These are phyloP conservation scores for Stylophora pistillata DNA, from an alignment of 64 coral and sea anemone genomes.

Conservation along the genomic window DNA sequence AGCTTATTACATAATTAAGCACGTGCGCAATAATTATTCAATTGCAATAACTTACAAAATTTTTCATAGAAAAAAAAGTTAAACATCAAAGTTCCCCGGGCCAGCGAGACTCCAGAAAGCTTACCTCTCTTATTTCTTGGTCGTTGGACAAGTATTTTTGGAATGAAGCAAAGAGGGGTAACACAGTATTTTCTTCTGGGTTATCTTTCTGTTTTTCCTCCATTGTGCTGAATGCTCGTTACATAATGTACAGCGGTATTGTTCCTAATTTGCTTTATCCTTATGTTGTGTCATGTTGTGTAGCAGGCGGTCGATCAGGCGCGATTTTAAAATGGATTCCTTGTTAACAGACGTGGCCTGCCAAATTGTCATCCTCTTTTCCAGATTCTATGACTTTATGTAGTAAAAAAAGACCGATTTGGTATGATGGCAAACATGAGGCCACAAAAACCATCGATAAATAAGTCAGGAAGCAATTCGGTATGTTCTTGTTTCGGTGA, in stretches of 20 bases:
- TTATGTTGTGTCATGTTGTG: no score
- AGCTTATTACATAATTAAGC: no score
- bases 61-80: no score
- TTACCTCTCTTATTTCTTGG: conserved; percentile 88
- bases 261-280: background rate
- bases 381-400: background rate
- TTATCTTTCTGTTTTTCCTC: conserved; percentile 12
- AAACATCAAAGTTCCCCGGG: background rate
- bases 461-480: background rate
- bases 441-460: background rate
- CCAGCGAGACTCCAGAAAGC: background rate
- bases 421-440: conserved; percentile 13
- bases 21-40: no score
- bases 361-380: background rate
- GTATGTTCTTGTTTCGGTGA: background rate
- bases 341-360: background rate
- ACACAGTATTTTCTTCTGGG: background rate
- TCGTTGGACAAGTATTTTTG: conserved; percentile 75
- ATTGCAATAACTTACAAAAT: no score
- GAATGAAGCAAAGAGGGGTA: conserved; percentile 56
- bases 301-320: background rate
- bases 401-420: background rate
- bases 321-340: conserved; percentile 6
- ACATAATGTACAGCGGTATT: background rate
- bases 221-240: conserved; percentile 41